These are phyloP conservation scores for Sebastes ruberrimus DNA, from an alignment of 2,797 vertebrate genomes.

Conservation along the genomic window DNA sequence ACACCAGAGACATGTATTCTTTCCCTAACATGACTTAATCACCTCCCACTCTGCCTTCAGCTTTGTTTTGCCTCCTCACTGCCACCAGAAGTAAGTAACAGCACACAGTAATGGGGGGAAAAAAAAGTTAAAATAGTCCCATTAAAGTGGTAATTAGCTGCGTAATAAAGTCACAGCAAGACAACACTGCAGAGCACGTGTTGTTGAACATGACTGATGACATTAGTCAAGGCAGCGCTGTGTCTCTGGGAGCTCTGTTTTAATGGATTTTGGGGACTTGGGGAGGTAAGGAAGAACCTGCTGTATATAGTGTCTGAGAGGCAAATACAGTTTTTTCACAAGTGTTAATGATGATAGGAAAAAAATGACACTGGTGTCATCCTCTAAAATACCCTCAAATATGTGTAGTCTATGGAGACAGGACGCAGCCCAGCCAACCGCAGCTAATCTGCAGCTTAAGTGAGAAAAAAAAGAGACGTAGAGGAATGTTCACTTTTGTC, in stretches of 20 bases:
- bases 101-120: background rate
- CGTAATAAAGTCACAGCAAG: conserved; percentile 30
- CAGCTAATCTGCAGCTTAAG: conserved; percentile 23
- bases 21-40: background rate
- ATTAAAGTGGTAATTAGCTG: conserved; percentile 30
- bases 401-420: background rate
- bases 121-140: background rate
- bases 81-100: conserved; percentile 11
- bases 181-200: conserved; percentile 4
- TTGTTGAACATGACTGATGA: conserved; percentile 31
- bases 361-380: background rate
- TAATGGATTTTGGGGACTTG: background rate
- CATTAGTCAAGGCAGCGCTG: background rate
- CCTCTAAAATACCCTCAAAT: background rate
- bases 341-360: background rate
- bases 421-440: background rate
- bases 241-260: background rate
- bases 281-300: background rate
- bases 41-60: background rate
- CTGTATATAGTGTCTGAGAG: background rate
- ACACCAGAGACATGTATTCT: background rate
- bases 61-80: background rate
- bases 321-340: background rate
- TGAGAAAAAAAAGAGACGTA: background rate
- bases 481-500: background rate